These are phyloP conservation scores for Eulemur rufifrons DNA, from an alignment of 2,113 vertebrate genomes.

Conservation along the genomic window DNA sequence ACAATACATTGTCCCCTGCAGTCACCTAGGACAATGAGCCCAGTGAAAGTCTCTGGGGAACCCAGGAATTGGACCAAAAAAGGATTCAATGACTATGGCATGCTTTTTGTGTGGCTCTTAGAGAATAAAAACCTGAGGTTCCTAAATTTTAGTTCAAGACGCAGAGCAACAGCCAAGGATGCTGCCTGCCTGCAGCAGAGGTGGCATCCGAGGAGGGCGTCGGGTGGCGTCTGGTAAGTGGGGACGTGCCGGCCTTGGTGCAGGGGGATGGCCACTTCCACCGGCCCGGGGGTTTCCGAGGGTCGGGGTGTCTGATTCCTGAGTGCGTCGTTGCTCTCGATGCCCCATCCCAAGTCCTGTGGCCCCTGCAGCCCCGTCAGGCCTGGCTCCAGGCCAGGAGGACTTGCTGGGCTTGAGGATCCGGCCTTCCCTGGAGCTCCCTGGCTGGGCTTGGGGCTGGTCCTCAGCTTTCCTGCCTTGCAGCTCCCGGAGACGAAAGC, in stretches of 20 bases:
- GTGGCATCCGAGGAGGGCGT: accelerated
- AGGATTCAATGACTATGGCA: accelerated
- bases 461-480: not conserved
- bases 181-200: not conserved
- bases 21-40: not conserved
- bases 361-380: not conserved
- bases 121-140: not conserved
- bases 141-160: not conserved
- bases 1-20: accelerated
- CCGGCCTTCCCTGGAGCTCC: accelerated
- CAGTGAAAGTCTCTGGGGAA: not conserved
- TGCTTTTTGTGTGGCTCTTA: not conserved
- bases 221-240: not conserved
- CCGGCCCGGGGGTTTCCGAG: not conserved
- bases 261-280: accelerated
- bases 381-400: not conserved
- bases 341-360: no score
- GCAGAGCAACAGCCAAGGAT: accelerated
- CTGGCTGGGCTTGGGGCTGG: not conserved
- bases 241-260: accelerated
- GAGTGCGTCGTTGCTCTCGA: accelerated
- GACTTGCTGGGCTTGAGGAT: no score
- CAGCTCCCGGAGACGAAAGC: accelerated
- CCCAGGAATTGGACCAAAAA: accelerated
- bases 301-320: not conserved